A percentile compares a stretch with the other conserved stretches of the same genome.
Evolutionary conservation across 53 echinoderm and acorn worm genomes (phyloP).

Genomic region (Temnopleurus reevesii): DNA sequence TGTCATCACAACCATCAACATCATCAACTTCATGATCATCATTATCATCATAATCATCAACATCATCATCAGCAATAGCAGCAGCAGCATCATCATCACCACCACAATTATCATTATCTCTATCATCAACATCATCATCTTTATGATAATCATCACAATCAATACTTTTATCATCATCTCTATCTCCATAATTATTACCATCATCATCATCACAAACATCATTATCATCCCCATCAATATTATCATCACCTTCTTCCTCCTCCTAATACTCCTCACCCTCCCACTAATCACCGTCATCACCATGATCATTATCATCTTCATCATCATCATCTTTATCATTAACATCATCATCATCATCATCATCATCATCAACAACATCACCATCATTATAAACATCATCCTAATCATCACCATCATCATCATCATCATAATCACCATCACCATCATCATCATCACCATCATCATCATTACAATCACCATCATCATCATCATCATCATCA

Average conservation of each 20-base stretch:
- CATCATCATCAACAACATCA: not conserved
- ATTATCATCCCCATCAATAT: conserved; percentile 32
- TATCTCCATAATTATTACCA: conserved; percentile 32
- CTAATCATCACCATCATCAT: not conserved
- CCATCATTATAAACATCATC: conserved; percentile 2
- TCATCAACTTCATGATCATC: conserved; percentile 38
- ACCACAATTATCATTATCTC: conserved; percentile 3
- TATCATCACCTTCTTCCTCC: conserved; percentile 30
- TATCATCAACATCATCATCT: no score
- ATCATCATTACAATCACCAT: not conserved
- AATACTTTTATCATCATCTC: conserved; percentile 15
- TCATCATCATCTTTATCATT: not conserved
- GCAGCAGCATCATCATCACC: not conserved
- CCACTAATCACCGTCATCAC: not conserved
- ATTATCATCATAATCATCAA: conserved; percentile 35
- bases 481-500: not conserved
- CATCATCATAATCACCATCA: not conserved
- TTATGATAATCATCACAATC: not conserved
- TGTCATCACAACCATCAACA: not conserved
- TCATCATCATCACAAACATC: conserved; percentile 41
- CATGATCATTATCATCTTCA: not conserved
- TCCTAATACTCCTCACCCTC: conserved; percentile 15
- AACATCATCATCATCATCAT: not conserved
- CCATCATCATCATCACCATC: conserved; percentile 1
- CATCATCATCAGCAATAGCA: conserved; percentile 36